Percentiles rank a stretch among this genome's conserved stretches.
These are phyloP conservation scores for Falco naumanni DNA, from an alignment of 2,797 vertebrate genomes.

Conservation along the genomic window DNA sequence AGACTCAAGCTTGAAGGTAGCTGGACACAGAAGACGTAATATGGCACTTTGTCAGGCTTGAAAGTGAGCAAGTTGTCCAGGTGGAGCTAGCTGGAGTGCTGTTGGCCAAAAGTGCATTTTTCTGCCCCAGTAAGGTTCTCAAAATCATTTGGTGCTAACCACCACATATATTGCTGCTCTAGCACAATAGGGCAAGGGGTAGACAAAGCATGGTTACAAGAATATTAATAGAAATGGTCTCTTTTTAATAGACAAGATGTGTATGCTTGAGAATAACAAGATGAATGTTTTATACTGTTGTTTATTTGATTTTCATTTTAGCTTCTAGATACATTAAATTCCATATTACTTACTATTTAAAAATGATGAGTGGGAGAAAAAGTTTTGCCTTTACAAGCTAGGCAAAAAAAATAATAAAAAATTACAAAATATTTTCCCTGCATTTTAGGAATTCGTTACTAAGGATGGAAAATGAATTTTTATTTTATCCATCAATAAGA, in stretches of 20 bases:
- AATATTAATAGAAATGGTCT: slow-evolving; percentile 30
- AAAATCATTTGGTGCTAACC: not conserved
- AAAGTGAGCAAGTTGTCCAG: not conserved
- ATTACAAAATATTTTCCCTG: slow-evolving; percentile 6
- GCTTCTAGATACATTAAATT: slow-evolving; percentile 35
- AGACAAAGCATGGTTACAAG: not conserved
- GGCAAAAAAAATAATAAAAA: slow-evolving; percentile 25
- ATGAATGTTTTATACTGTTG: not conserved
- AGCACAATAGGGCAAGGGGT: not conserved
- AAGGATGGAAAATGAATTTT: not conserved
- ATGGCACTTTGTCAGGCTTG: not conserved
- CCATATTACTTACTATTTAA: slow-evolving; percentile 34
- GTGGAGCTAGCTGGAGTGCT: not conserved
- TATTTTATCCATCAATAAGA: slow-evolving; percentile 2
- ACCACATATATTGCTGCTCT: not conserved
- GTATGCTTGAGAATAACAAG: not conserved
- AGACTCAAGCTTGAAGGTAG: not conserved
- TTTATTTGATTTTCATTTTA: slow-evolving; percentile 42
- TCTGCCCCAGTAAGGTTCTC: not conserved
- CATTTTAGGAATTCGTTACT: slow-evolving; percentile 2
- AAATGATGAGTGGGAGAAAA: not conserved
- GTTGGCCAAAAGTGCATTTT: not conserved
- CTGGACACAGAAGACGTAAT: not conserved
- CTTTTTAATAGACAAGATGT: slow-evolving; percentile 11
- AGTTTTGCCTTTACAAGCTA: not conserved